Percentiles rank a stretch among this genome's conserved stretches.
Conservation (phyloP, 1,140 invertebrate species). For the Cyclargus thomasi region DNA sequence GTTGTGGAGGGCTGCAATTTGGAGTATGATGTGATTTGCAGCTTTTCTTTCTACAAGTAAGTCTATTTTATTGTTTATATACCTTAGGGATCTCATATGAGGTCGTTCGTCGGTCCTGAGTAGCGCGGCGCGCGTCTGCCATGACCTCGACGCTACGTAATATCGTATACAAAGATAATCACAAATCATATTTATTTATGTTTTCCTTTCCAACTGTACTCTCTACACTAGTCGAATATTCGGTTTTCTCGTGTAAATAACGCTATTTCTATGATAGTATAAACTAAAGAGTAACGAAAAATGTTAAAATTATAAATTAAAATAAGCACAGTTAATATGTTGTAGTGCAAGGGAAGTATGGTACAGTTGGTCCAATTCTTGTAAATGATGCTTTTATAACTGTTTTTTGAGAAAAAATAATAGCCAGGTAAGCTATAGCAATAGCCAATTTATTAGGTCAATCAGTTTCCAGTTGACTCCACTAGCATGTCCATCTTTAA, state of each 20-base stretch:
- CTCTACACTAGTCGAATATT: not conserved
- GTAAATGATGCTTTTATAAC: no score
- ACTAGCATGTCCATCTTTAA: no score
- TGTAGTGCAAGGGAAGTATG: no score
- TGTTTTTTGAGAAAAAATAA: no score
- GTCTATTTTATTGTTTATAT: conserved; percentile 36
- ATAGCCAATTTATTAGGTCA: no score
- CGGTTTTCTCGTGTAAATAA: conserved; percentile 20
- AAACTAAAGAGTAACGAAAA: not conserved
- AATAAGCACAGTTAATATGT: not conserved
- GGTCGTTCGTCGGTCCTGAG: conserved; percentile 8
- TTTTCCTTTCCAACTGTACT: conserved; percentile 15
- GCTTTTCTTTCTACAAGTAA: conserved; percentile 72
- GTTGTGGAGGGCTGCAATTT: conserved; percentile 68
- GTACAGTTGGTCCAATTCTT: no score
- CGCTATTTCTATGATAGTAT: conserved; percentile 19
- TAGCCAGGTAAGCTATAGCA: no score
- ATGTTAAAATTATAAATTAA: not conserved
- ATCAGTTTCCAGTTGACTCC: no score
- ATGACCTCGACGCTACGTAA: conserved; percentile 31
- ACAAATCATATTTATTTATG: conserved; percentile 23
- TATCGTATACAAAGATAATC: conserved; percentile 21
- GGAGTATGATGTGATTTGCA: conserved; percentile 70
- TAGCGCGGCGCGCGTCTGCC: conserved; percentile 21
- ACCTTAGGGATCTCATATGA: conserved; percentile 23